These are phyloP conservation scores for Prolemur simus DNA, from an alignment of 2,113 vertebrate species.

Conservation along the genomic window DNA sequence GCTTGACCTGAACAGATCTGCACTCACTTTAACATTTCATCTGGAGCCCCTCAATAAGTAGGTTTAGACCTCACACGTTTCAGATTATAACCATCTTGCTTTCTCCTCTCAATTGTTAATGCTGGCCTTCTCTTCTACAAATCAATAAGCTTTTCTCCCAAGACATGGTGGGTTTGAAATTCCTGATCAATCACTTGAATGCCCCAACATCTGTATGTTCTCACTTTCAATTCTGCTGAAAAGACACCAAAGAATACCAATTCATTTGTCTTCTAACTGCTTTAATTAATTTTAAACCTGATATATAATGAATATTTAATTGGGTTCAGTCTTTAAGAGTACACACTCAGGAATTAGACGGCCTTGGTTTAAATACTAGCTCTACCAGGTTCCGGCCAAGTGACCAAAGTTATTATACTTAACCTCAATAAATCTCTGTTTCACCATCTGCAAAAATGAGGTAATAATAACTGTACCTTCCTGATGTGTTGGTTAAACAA, in stretches of 20 bases:
- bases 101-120: not conserved
- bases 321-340: not conserved
- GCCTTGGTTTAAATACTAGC: not conserved
- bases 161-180: not conserved
- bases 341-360: not conserved
- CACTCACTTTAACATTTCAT: not conserved
- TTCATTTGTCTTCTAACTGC: not conserved
- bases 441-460: not conserved
- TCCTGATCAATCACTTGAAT: not conserved
- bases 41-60: not conserved
- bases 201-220: not conserved
- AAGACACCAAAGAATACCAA: not conserved
- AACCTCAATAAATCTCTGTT: not conserved
- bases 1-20: not conserved
- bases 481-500: not conserved
- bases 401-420: not conserved
- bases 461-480: not conserved
- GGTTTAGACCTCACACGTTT: not conserved
- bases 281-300: not conserved
- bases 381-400: constrained; percentile 8
- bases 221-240: not conserved
- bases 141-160: not conserved
- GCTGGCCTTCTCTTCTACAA: constrained; percentile 1
- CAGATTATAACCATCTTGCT: not conserved
- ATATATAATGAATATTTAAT: not conserved